Evolutionary conservation across 1,140 invertebrate genomes (phyloP), one percentile per base, ranked within the genome.

Genomic region (Carposina sasakii): DNA sequence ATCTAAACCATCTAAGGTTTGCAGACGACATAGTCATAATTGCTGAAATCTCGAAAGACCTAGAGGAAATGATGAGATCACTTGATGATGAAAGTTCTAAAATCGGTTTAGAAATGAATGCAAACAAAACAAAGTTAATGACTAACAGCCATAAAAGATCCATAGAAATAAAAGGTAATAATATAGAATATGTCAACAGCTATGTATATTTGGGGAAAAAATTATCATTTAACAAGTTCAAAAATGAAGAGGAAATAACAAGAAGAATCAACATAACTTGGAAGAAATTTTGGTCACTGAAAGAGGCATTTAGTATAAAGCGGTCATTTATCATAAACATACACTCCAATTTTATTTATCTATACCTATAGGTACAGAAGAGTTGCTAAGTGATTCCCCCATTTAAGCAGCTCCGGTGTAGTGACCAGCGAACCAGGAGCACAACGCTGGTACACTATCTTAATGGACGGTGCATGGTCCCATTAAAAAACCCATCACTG

Each of bases 1-100:
- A 48, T n/a, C n/a, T n/a, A n/a, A 48, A n/a, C 19, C 45, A 48
- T 39, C 47, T 54, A 9, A 44, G 47, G 21, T 48, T 49, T 21
- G 47, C 47, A 20, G 52, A 54, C 24, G 45, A 48, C 41, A 54
- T 54, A 12, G 44, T 47, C 13, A 33, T 53, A 30, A 6, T 54
- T 4, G 36, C 52, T 30, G 33, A 42, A 43, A 43, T 12, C 12
- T 10, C 30, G 6, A 48, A 45, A 13, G 19, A 48, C 15, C 19
- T 54, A 44, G 22, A 43, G 19, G 23, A 26, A 23, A 48, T 54
- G 45, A 2, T 54, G 15, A 4, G 3, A 4, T 37, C 40, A 24
- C 41, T 54, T n/a, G 41, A 31, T 13, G 3, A n/a, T 16, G 46
- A 24, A 16, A 48, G 52, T 24, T 43, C 30, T 1, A 48, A 48